A percentile compares a stretch with the other conserved stretches of the same genome.
Evolutionary conservation across 2,888 invertebrate species (phyloP).

Genomic region (Hirtodrosophila histrioides): DNA sequence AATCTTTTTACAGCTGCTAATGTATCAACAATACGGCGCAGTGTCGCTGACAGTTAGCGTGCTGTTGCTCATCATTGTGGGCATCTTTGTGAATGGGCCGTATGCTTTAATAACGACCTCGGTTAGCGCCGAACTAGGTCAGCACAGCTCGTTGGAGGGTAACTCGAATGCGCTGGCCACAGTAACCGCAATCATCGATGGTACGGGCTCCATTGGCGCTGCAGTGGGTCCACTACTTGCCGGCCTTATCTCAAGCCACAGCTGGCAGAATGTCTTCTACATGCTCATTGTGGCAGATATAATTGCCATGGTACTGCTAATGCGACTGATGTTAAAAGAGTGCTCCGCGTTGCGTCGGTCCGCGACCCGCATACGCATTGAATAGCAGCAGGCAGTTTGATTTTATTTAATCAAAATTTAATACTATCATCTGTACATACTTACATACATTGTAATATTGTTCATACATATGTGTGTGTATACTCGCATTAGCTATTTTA

Average conservation of each 20-base stretch:
- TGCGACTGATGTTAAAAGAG: slow-evolving; percentile 86
- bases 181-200: slow-evolving; percentile 98
- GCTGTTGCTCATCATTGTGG: slow-evolving; percentile 89
- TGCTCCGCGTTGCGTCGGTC: slow-evolving; percentile 75
- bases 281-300: slow-evolving; percentile 94
- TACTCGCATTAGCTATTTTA: slow-evolving; percentile 28
- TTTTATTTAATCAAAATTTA: slow-evolving; percentile 12
- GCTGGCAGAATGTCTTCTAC: slow-evolving; percentile 95
- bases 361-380: slow-evolving; percentile 77
- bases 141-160: slow-evolving; percentile 92
- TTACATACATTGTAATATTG: slow-evolving; percentile 10
- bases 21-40: slow-evolving; percentile 91
- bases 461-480: slow-evolving; percentile 7
- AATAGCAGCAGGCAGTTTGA: slow-evolving; percentile 63
- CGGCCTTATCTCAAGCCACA: slow-evolving; percentile 90
- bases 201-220: slow-evolving; percentile 93
- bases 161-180: slow-evolving; percentile 96
- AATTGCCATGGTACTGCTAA: slow-evolving; percentile 89
- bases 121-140: slow-evolving; percentile 96
- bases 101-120: slow-evolving; percentile 98
- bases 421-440: slow-evolving; percentile 39
- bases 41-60: slow-evolving; percentile 87
- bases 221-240: slow-evolving; percentile 96
- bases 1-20: slow-evolving; percentile 87
- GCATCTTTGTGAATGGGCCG: slow-evolving; percentile 96